phyloP scores from a whole-genome alignment of 2,797 vertebrate species.

The Poeciliopsis turneri region DNA sequence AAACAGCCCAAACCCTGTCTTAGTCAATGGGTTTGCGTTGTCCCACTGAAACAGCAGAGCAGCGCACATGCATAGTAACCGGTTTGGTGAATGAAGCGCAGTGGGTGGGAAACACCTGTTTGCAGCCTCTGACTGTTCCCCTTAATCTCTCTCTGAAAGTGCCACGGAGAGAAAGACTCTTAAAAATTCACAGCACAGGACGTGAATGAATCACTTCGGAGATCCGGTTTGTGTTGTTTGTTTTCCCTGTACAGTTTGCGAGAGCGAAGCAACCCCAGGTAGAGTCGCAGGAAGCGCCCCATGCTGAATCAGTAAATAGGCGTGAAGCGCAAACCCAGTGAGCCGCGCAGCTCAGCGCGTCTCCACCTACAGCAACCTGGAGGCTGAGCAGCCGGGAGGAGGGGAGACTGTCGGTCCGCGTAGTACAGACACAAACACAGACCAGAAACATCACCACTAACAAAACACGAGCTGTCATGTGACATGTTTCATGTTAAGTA shows the following conservation, averaged over 20 bases:
- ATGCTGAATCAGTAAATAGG: constrained; percentile 55
- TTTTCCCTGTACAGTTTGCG: constrained; percentile 22
- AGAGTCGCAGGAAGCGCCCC: constrained; percentile 38
- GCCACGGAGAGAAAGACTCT: constrained; percentile 14
- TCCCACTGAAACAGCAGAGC: constrained; percentile 37
- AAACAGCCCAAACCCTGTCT: constrained; percentile 29
- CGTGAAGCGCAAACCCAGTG: constrained; percentile 39
- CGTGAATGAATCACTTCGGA: constrained; percentile 21
- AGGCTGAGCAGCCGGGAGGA: constrained; percentile 37
- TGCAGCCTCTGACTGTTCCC: constrained; percentile 42
- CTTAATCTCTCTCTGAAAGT: constrained; percentile 22
- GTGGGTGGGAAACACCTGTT: constrained; percentile 77
- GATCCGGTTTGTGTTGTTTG: constrained; percentile 22
- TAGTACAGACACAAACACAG: constrained; percentile 26
- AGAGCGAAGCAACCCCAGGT: constrained; percentile 22
- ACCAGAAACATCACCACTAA: constrained; percentile 3
- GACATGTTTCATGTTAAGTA: constrained; percentile 15
- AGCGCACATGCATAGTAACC: constrained; percentile 46
- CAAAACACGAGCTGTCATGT: constrained; percentile 13
- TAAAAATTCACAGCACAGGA: constrained; percentile 13
- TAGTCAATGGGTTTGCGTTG: constrained; percentile 28
- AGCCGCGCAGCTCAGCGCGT: constrained; percentile 56
- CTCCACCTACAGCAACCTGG: constrained; percentile 54
- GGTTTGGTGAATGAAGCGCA: constrained; percentile 38
- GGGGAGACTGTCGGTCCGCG: constrained; percentile 28